Base-by-base conservation (phyloP, 2,113 vertebrate genomes). In the Eolophus roseicapilla region DNA sequence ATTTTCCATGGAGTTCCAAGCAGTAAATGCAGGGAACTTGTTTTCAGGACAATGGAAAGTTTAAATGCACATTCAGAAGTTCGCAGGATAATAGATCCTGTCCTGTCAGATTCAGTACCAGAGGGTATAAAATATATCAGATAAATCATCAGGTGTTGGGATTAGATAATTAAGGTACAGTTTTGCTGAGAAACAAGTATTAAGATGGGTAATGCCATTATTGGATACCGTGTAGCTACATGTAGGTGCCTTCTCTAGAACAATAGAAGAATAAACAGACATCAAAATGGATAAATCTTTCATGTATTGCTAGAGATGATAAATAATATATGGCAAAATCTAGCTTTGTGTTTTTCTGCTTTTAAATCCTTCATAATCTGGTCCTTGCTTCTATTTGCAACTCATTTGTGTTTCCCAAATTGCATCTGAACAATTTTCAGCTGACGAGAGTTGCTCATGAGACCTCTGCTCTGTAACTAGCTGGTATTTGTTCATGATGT, bases 81-180 rank as follows among this genome's bases (percentile, higher is more conserved):
- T 65, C 44, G 39, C n/a, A 76, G 65, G 13, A 15, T 88, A 90
- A 92, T 86, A 94, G 92, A 94, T 86, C 69, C 64, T 94, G 65
- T 86, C 65, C 77, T 84, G 88, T 92, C 88, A 88, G 80, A 92
- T 91, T 94, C 37, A 74, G 10, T 73, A 93, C 86, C 90, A 93
- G 83, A 93, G 83, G 77, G 47, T 93, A 91, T 94, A 87, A 93
- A 94, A 87, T 79, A 76, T 81, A 77, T 78, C 62, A 90, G 57
- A 65, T 84, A 96, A 94, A 75, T 92, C 11, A 81, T 93, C 88
- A 96, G 57, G 83, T 95, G 74, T 73, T 93, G 21, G 86, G 60
- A 88, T 95, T 94, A 96, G 86, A 91, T 93, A 81, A 91, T 95
- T 93, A 96, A 91, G 29, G 76, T 94, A 88, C 24, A 60, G 43